These are phyloP conservation scores for Grapholita molesta DNA, from an alignment of 1,140 invertebrate genomes.

Conservation along the genomic window DNA sequence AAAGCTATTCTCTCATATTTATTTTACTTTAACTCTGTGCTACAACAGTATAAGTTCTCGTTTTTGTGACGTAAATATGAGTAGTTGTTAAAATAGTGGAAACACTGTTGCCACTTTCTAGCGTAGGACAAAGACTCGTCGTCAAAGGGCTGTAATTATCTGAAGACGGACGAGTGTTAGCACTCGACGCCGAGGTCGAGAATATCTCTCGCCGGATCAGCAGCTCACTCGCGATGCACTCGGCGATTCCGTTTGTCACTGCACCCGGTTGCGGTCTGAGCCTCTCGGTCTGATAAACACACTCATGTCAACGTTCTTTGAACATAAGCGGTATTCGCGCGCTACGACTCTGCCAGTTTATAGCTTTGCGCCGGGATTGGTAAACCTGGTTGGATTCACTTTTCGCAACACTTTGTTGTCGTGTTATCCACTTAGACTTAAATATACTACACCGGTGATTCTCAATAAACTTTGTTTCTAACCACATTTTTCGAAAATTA, in stretches of 20 bases:
- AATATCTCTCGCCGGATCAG: conserved; percentile 73
- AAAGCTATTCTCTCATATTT: background rate
- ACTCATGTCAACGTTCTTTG: conserved; percentile 69
- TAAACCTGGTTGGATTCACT: background rate
- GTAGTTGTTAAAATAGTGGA: conserved; percentile 31
- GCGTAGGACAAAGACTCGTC: conserved; percentile 49
- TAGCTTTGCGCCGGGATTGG: conserved; percentile 15
- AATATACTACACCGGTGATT: background rate
- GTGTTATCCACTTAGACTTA: background rate
- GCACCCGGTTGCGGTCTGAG: conserved; percentile 59
- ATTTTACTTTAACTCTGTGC: background rate
- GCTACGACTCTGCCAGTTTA: conserved; percentile 35
- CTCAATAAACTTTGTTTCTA: background rate
- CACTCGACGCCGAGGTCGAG: conserved; percentile 67
- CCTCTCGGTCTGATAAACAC: conserved; percentile 69
- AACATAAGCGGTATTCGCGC: conserved; percentile 55
- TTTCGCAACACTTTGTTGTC: background rate
- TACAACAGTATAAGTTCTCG: conserved; percentile 18
- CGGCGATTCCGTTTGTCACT: conserved; percentile 74
- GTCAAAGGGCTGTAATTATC: conserved; percentile 73
- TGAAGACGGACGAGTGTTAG: conserved; percentile 59
- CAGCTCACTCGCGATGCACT: conserved; percentile 70
- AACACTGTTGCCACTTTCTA: conserved; percentile 43
- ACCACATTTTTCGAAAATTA: background rate
- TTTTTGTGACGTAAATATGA: conserved; percentile 20